Evolutionary conservation across 2,888 invertebrate genomes (phyloP), one percentile per base, ranked within the genome.

Genomic region (Sphecodes monilicornis): DNA sequence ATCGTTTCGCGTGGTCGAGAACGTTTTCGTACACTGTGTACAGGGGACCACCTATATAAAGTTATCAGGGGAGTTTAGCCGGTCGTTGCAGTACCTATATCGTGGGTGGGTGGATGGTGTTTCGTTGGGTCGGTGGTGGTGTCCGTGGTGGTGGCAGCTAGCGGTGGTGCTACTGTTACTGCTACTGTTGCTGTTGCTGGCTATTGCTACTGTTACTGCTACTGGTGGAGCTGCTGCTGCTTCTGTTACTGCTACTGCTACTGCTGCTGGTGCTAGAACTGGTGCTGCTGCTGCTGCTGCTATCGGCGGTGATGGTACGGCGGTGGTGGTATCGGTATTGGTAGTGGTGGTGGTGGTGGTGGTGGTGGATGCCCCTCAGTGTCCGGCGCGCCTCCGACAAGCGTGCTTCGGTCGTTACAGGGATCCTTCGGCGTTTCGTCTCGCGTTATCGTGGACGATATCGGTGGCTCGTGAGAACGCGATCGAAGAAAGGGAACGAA

Each of bases 351-450:
- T 92, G 91, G 92, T 94, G 93, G 90, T 91, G 89, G 91, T 92
- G 91, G 93, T 94, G 93, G 94, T 94, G 93, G 94, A 93, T 94
- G 93, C 93, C 93, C 94, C 94, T 94, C 94, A 94, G 94, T 94
- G 94, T 94, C 94, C 94, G 93, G 94, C 94, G 94, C 94, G 94
- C 94, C 94, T 94, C 93, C 94, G 94, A 93, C 91, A 93, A 94
- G 94, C 94, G 94, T 94, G 94, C 94, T 93, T 94, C 94, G 94
- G 91, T 90, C 87, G 90, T 88, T 87, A 84, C 39, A 71, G 90
- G 90, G 91, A 88, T 91, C 86, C 83, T 86, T 91, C 86, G 86
- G 84, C 88, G 83, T 86, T 88, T 85, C 88, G 85, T 90, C 85
- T 66, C 64, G 29, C 18, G 88, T 90, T 86, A 89, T 82, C 91